Conservation (phyloP, 2,797 vertebrate genomes). For the Morelia viridis region DNA sequence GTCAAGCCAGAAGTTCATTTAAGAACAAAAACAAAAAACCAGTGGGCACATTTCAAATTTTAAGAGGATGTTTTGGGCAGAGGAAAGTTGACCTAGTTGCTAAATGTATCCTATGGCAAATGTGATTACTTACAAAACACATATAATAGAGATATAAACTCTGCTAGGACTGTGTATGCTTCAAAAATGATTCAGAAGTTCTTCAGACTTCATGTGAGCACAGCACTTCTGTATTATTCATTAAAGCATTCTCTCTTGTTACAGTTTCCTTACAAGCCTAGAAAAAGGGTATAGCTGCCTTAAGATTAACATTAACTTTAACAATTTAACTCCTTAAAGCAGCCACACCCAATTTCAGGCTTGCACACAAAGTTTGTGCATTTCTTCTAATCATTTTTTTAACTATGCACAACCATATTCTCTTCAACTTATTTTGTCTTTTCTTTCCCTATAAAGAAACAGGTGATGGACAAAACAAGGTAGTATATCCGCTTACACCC, state of each 20-base stretch:
- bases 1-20: background rate
- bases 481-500: too few relatives aligned
- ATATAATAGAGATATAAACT: background rate
- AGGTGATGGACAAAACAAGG: background rate
- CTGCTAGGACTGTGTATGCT: background rate
- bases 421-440: too few relatives aligned
- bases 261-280: background rate
- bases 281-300: background rate
- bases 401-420: too few relatives aligned
- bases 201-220: background rate
- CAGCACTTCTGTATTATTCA: background rate
- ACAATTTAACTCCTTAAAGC: background rate
- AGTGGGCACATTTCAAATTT: background rate
- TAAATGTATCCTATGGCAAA: background rate
- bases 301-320: background rate
- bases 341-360: background rate
- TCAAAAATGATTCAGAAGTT: background rate
- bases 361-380: background rate
- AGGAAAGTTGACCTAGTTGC: background rate
- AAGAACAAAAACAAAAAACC: background rate
- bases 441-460: background rate
- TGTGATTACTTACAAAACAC: background rate
- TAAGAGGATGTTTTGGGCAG: background rate
- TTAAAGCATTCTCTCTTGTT: background rate
- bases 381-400: background rate